phyloP scores from a whole-genome alignment of 2,888 invertebrate species.

The Eueremaeus valkanovi region DNA sequence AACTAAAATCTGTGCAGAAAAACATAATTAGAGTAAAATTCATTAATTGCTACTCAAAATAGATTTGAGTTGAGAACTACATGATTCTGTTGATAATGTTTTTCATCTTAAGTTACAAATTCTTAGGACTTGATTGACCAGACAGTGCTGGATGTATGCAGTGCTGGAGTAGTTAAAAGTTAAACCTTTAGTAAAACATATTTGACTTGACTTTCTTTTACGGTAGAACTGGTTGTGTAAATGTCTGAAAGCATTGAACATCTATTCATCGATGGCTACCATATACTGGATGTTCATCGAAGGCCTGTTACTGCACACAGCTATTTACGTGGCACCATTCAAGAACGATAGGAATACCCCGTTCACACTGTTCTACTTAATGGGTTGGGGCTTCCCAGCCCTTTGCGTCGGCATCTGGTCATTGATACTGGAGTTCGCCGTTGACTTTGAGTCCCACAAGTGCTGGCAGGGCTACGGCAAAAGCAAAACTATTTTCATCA shows the following conservation, averaged over 20 bases:
- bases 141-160: no score
- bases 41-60: no score
- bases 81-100: no score
- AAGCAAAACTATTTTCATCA: conserved; percentile 44
- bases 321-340: conserved; percentile 38
- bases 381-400: conserved; percentile 43
- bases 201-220: no score
- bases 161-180: no score
- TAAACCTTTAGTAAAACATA: no score
- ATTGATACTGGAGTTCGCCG: conserved; percentile 34
- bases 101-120: no score
- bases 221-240: conserved; percentile 56
- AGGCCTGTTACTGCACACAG: conserved; percentile 48
- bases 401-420: conserved; percentile 43
- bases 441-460: neutral
- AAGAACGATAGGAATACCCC: conserved; percentile 20
- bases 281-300: conserved; percentile 61
- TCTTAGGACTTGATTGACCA: no score
- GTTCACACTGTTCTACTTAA: conserved; percentile 29
- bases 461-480: conserved; percentile 47
- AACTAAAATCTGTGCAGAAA: no score
- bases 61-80: no score
- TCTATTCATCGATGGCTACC: conserved; percentile 57
- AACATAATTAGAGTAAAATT: no score
- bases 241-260: conserved; percentile 53